phyloP scores from a whole-genome alignment of 2,113 vertebrate genomes.

The Nothocercus julius region DNA sequence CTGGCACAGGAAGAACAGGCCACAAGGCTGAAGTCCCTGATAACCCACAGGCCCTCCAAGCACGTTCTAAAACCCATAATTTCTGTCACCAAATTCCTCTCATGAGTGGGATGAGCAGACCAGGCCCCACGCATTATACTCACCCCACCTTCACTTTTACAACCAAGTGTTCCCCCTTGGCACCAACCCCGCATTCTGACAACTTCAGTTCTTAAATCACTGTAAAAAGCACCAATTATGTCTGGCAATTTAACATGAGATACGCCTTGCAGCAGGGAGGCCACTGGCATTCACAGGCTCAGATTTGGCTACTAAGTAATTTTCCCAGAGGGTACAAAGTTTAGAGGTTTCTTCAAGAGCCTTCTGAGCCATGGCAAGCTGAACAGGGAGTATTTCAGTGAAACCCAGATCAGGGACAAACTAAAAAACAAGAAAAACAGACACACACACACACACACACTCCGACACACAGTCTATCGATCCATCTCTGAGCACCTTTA shows the following conservation, averaged over 20 bases:
- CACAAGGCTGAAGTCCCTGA: background rate
- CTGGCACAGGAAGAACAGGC: background rate
- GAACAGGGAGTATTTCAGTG: background rate
- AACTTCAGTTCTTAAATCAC: background rate
- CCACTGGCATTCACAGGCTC: background rate
- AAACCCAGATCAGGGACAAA: background rate
- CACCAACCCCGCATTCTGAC: background rate
- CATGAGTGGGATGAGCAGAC: constrained; percentile 3
- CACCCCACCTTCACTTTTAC: background rate
- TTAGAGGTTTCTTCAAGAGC: background rate
- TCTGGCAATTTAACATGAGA: constrained; percentile 26
- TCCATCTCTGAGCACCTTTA: background rate
- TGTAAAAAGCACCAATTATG: background rate
- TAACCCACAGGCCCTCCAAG: background rate
- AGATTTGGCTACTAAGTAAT: constrained; percentile 10
- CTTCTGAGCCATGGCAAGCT: background rate
- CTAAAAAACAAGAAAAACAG: background rate
- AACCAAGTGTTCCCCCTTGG: background rate
- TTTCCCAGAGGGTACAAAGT: constrained; percentile 3
- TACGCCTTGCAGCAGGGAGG: background rate
- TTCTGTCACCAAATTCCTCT: background rate
- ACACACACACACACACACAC: too few relatives aligned
- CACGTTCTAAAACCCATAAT: background rate
- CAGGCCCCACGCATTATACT: background rate
- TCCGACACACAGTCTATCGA: background rate